phyloP scores from a whole-genome alignment of 2,113 vertebrate genomes.

The Antidorcas marsupialis region DNA sequence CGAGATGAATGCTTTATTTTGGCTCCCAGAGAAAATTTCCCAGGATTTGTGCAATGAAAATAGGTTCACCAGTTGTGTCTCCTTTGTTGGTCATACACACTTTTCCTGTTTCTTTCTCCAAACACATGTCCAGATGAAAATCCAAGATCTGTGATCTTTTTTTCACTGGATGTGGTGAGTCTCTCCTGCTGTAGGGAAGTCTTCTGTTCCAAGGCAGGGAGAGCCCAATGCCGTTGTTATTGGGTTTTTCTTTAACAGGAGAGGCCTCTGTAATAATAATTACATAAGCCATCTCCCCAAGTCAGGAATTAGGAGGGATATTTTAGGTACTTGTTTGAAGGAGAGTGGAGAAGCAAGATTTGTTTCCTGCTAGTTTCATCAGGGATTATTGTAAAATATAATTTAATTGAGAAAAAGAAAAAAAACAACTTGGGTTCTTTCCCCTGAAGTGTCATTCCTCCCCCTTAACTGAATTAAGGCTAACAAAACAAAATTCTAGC shows the following conservation, averaged over 20 bases:
- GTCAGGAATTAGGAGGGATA: background rate
- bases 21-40: constrained; percentile 8
- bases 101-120: constrained; percentile 20
- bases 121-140: background rate
- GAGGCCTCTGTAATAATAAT: background rate
- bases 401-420: constrained; percentile 15
- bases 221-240: background rate
- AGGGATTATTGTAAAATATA: constrained; percentile 44
- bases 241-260: background rate
- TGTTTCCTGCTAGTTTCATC: background rate
- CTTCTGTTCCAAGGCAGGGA: background rate
- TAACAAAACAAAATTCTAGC: constrained; percentile 31
- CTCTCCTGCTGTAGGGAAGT: background rate
- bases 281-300: background rate
- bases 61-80: background rate
- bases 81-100: background rate
- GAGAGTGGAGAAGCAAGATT: background rate
- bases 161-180: background rate
- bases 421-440: background rate
- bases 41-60: background rate
- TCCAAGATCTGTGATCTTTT: background rate
- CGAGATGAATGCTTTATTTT: constrained; percentile 8
- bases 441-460: constrained; percentile 21
- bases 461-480: constrained; percentile 33
- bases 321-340: background rate